Percentiles rank a stretch among this genome's conserved stretches.
Evolutionary conservation across 2,113 vertebrate species (phyloP).

Genomic region (Todiramphus chloris): DNA sequence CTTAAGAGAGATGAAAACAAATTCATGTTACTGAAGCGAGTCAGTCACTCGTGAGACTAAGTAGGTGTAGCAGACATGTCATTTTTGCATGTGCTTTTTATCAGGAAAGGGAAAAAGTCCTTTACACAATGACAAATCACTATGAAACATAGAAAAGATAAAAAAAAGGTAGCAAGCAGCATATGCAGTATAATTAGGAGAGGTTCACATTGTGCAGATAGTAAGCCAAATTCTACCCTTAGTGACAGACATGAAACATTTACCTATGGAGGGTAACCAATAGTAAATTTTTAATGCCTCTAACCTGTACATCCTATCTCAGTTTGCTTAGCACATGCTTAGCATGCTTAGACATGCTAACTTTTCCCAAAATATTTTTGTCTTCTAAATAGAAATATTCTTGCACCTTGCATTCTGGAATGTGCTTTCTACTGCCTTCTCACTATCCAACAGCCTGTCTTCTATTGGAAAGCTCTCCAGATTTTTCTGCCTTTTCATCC

Average conservation of each 20-base stretch:
- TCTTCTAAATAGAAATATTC: background rate
- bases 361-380: background rate
- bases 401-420: background rate
- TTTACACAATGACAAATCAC: background rate
- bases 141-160: background rate
- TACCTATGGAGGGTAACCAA: background rate
- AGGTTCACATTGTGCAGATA: background rate
- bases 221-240: background rate
- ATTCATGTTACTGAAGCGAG: background rate
- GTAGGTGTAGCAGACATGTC: background rate
- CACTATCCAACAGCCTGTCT: background rate
- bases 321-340: background rate
- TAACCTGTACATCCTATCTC: background rate
- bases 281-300: background rate
- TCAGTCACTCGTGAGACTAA: constrained; percentile 11
- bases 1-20: constrained; percentile 49
- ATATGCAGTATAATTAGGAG: background rate
- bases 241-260: background rate
- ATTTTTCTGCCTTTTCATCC: background rate
- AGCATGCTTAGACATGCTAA: background rate
- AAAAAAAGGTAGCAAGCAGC: background rate
- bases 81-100: background rate
- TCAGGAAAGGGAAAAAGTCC: background rate
- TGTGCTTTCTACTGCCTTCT: background rate
- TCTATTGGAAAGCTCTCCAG: background rate